Evolutionary conservation across 2,888 invertebrate genomes (phyloP).

Genomic region (Agrypnus murinus): DNA sequence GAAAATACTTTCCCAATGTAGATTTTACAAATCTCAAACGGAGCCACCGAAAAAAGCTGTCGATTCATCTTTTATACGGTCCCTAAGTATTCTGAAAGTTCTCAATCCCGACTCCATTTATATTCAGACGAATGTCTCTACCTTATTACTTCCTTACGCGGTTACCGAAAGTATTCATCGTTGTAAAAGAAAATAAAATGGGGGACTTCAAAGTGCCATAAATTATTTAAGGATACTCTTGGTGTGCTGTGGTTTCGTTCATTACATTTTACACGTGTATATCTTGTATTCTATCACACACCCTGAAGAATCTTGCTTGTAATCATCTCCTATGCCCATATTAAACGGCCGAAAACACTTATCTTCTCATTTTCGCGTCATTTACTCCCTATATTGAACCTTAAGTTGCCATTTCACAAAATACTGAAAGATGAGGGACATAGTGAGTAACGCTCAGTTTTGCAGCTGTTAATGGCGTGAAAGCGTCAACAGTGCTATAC

Average conservation of each 20-base stretch:
- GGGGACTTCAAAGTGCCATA: neutral
- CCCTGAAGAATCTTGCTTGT: conserved; percentile 15
- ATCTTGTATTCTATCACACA: neutral
- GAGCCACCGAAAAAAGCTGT: conserved; percentile 33
- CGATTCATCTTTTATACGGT: conserved; percentile 47
- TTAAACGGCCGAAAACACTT: conserved; percentile 34
- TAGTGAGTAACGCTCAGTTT: conserved; percentile 29
- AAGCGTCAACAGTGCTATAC: conserved; percentile 39
- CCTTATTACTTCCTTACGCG: conserved; percentile 42
- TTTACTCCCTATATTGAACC: conserved; percentile 29
- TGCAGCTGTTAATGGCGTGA: conserved; percentile 36
- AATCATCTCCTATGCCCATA: conserved; percentile 24
- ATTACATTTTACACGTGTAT: conserved; percentile 15
- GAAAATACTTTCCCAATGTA: conserved; percentile 29
- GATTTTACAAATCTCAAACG: conserved; percentile 36
- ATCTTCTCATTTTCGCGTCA: conserved; percentile 36
- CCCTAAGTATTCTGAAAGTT: conserved; percentile 31
- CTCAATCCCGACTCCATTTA: conserved; percentile 43
- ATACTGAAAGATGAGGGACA: conserved; percentile 30
- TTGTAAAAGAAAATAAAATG: conserved; percentile 22
- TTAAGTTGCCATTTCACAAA: conserved; percentile 30
- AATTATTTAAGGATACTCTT: conserved; percentile 14
- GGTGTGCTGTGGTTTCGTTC: neutral
- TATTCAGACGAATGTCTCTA: conserved; percentile 44
- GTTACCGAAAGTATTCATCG: conserved; percentile 20